Conservation (phyloP, 2,113 vertebrate species). For the Mohoua ochrocephala region DNA sequence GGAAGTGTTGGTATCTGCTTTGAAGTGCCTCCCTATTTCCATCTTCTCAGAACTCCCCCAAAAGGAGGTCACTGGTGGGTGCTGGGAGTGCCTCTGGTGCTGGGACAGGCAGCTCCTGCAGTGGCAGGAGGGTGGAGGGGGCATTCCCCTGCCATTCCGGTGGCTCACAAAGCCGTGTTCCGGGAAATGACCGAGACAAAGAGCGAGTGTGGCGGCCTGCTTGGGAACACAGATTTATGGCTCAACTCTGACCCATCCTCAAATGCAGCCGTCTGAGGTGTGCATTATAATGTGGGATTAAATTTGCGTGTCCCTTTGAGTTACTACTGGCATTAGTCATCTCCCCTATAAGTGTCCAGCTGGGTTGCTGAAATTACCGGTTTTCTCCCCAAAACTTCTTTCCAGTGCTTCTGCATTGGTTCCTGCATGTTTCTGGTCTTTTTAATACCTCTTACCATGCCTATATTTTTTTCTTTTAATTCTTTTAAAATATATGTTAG, state of each 20-base stretch:
- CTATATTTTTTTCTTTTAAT: neutral
- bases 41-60: neutral
- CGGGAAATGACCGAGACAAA: neutral
- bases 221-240: neutral
- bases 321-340: constrained; percentile 7
- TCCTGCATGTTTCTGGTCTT: neutral
- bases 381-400: neutral
- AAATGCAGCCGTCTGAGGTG: neutral
- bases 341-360: neutral
- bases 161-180: neutral
- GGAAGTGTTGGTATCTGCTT: neutral
- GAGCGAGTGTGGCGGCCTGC: neutral
- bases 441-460: neutral
- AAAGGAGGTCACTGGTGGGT: neutral
- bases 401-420: neutral
- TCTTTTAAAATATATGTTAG: neutral
- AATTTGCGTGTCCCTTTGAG: neutral
- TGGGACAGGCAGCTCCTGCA: accelerated
- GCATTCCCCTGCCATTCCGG: accelerated
- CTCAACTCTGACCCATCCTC: constrained; percentile 20
- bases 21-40: neutral
- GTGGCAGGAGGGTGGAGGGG: neutral
- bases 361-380: neutral
- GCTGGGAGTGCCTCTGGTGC: accelerated
- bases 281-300: neutral